Evolutionary conservation across 2,888 invertebrate genomes (phyloP).

Genomic region (Drosophila ezoana): DNA sequence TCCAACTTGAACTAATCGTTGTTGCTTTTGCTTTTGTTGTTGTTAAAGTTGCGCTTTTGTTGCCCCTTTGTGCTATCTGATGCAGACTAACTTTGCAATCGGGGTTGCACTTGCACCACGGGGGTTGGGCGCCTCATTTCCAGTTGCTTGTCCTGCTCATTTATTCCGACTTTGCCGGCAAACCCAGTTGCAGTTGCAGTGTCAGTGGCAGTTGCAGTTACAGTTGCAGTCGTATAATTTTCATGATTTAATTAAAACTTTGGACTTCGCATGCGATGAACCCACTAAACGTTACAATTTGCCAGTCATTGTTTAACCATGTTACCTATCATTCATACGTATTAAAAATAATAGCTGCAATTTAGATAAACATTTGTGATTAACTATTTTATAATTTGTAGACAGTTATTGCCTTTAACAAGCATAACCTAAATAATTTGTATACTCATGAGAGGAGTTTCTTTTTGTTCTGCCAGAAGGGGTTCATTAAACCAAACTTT

Average conservation of each 20-base stretch:
- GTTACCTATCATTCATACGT: conserved; percentile 30
- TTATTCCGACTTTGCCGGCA: conserved; percentile 14
- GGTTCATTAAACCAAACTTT: too few species aligned
- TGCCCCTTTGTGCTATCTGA: conserved; percentile 57
- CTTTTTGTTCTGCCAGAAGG: too few species aligned
- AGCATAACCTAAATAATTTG: conserved; percentile 5
- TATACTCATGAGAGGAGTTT: too few species aligned
- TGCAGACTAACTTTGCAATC: conserved; percentile 60
- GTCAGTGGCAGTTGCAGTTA: conserved; percentile 23
- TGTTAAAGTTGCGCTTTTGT: conserved; percentile 46
- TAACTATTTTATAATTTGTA: conserved; percentile 7
- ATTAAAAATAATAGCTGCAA: conserved; percentile 43
- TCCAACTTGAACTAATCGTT: conserved; percentile 9
- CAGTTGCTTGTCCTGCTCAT: conserved; percentile 47
- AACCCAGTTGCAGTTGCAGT: conserved; percentile 10
- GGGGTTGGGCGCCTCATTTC: background rate
- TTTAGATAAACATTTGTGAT: conserved; percentile 47
- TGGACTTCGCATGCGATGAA: conserved; percentile 46
- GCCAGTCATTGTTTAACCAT: conserved; percentile 27
- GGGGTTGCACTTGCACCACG: conserved; percentile 36
- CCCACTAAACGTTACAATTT: conserved; percentile 23
- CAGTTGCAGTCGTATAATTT: conserved; percentile 32
- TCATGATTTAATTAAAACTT: conserved; percentile 75
- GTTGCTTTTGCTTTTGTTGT: conserved; percentile 8
- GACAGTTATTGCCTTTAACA: background rate